Evolutionary conservation across 2,113 vertebrate species (phyloP).

Genomic region (Sigmodon hispidus): DNA sequence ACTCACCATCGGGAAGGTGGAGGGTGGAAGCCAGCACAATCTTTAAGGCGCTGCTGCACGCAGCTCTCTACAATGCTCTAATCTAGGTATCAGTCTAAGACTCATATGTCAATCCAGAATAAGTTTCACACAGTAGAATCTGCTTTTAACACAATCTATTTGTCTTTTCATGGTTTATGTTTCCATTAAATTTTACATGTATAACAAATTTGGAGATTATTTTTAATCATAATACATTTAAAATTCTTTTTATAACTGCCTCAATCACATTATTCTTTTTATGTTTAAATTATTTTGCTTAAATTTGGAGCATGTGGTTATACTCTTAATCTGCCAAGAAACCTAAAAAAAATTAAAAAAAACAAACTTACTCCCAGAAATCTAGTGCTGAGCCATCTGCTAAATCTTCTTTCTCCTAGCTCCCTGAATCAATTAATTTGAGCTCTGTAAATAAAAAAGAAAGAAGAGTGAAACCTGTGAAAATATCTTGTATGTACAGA

Average conservation of each 20-base stretch:
- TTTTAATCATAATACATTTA: constrained; percentile 16
- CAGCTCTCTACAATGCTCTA: no score
- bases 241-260: not conserved
- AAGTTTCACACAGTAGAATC: not conserved
- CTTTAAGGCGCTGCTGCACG: no score
- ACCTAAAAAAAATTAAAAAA: not conserved
- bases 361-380: constrained; percentile 32
- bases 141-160: not conserved
- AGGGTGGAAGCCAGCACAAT: no score
- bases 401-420: constrained; percentile 21
- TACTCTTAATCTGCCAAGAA: constrained; percentile 42
- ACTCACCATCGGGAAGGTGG: no score
- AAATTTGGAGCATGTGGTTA: constrained; percentile 33
- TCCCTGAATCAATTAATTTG: constrained; percentile 35
- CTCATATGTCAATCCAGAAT: not conserved
- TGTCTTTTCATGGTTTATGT: not conserved
- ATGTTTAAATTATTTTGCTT: constrained; percentile 52
- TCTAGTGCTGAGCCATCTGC: not conserved
- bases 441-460: constrained; percentile 10
- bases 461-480: not conserved
- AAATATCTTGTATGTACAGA: not conserved
- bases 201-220: constrained; percentile 5
- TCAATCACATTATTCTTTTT: constrained; percentile 27
- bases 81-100: not conserved
- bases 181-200: not conserved